phyloP scores from a whole-genome alignment of 1,140 invertebrate species.

The Cherax destructor region DNA sequence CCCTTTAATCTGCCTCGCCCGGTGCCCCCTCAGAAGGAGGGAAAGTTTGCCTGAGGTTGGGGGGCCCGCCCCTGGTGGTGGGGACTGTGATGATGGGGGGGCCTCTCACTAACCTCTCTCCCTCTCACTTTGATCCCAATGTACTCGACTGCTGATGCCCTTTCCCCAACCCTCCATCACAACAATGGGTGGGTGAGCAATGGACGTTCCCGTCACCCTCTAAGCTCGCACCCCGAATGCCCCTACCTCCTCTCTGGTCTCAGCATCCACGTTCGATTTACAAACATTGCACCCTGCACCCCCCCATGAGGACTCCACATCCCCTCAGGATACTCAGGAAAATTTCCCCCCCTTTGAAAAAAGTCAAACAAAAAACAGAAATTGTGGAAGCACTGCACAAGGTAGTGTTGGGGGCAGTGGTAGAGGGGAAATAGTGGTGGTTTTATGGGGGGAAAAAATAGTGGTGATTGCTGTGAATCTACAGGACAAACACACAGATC shows the following conservation, averaged over 20 bases:
- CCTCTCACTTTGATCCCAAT: constrained; percentile 42
- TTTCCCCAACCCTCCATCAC: constrained; percentile 63
- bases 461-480: constrained; percentile 25
- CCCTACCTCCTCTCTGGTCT: constrained; percentile 61
- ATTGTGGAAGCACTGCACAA: constrained; percentile 1
- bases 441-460: constrained; percentile 31
- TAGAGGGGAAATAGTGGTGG: constrained; percentile 39
- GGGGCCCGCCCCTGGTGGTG: constrained; percentile 58
- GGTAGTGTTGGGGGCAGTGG: constrained; percentile 21
- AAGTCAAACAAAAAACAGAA: constrained; percentile 35
- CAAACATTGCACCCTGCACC: constrained; percentile 64
- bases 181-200: constrained; percentile 58
- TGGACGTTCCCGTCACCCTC: constrained; percentile 22
- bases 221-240: constrained; percentile 43
- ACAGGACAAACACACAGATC: constrained; percentile 23
- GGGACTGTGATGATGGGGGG: constrained; percentile 71
- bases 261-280: constrained; percentile 17
- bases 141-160: constrained; percentile 44
- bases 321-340: constrained; percentile 33
- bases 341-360: constrained; percentile 17
- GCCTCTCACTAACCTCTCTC: constrained; percentile 59
- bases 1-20: constrained; percentile 77
- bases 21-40: constrained; percentile 75
- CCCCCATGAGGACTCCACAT: constrained; percentile 55
- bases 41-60: constrained; percentile 78